A percentile compares a stretch with the other conserved stretches of the same genome.
Conservation (phyloP, 2,113 vertebrate species). For the Xenopus tropicalis region DNA sequence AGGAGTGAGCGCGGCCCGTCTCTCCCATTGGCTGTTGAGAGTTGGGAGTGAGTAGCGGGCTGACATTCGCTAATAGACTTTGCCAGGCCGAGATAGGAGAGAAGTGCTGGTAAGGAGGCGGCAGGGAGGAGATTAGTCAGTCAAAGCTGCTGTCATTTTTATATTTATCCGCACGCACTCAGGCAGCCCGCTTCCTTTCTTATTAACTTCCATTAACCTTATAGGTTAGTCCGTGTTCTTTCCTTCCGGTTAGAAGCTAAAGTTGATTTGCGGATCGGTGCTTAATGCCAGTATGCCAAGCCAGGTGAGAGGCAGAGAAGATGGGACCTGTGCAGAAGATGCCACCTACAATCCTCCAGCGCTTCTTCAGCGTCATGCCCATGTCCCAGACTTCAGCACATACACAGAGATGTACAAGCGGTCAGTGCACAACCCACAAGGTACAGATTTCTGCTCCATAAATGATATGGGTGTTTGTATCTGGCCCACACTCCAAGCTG, state of each 20-base stretch:
- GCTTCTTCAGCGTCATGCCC: constrained; percentile 62
- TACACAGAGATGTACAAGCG: constrained; percentile 67
- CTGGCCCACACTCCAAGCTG: background rate
- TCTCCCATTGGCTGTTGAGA: constrained; percentile 13
- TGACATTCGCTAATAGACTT: background rate
- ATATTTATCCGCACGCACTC: background rate
- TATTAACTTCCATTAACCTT: background rate
- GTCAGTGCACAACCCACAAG: constrained; percentile 71
- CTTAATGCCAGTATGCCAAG: constrained; percentile 27
- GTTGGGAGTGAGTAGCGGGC: constrained; percentile 11
- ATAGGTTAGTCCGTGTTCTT: background rate
- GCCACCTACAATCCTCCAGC: constrained; percentile 48
- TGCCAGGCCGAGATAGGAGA: background rate
- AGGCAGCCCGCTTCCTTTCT: too few species aligned
- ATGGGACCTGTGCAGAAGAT: background rate
- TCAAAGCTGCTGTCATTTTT: background rate
- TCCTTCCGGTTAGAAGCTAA: too few species aligned
- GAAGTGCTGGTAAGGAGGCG: background rate
- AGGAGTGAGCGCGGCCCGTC: constrained; percentile 58
- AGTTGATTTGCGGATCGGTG: background rate
- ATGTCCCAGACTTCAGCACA: constrained; percentile 65
- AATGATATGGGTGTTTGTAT: background rate
- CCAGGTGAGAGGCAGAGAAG: constrained; percentile 12
- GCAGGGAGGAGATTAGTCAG: constrained; percentile 12
- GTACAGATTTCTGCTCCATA: constrained; percentile 47